These are phyloP conservation scores for Meles meles DNA, from an alignment of 2,113 vertebrate genomes.

Conservation along the genomic window DNA sequence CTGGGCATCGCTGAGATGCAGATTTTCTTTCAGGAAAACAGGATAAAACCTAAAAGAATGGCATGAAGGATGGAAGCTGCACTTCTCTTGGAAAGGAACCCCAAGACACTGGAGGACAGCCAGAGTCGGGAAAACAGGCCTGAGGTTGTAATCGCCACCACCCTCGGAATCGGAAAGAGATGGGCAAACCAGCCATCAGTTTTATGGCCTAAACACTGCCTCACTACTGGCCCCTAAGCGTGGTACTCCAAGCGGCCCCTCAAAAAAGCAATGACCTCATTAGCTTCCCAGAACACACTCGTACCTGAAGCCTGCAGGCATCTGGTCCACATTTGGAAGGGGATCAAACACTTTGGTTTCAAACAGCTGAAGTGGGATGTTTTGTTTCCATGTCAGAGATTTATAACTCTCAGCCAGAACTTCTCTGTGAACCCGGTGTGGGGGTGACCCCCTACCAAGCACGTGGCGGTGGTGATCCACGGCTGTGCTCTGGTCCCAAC, in stretches of 20 bases:
- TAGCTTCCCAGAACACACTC: background rate
- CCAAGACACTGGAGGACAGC: background rate
- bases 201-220: background rate
- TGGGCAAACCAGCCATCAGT: background rate
- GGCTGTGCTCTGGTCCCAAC: too few relatives aligned
- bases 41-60: background rate
- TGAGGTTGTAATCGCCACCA: rapidly evolving
- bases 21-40: background rate
- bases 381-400: background rate
- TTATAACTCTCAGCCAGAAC: background rate
- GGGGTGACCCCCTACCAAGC: background rate
- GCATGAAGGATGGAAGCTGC: background rate
- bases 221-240: background rate
- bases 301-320: background rate
- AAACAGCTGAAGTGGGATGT: background rate
- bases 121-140: background rate
- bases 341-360: background rate
- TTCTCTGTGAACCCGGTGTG: background rate
- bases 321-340: constrained; percentile 26
- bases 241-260: background rate
- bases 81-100: background rate
- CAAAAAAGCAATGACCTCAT: background rate
- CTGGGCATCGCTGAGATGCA: background rate
- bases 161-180: rapidly evolving
- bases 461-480: background rate